Evolutionary conservation across 1,140 invertebrate species (phyloP).

Genomic region (Pollicipes pollicipes): DNA sequence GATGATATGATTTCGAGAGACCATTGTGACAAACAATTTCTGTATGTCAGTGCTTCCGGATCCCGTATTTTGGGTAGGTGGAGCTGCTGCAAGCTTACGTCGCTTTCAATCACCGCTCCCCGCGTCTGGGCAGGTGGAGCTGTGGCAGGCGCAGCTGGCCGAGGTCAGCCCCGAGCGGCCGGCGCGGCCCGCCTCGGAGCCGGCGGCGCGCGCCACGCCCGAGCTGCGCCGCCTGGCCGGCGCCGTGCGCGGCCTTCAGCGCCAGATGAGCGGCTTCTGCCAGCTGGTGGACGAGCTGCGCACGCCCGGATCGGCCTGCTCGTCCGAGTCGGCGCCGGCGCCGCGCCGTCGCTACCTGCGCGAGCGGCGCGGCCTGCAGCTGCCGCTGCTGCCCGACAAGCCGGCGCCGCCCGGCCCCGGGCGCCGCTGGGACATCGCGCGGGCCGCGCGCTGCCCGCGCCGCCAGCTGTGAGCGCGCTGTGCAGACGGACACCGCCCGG

Average conservation of each 20-base stretch:
- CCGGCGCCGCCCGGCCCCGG: too few species aligned
- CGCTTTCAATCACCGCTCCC: too few species aligned
- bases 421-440: conserved; percentile 1
- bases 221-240: not conserved
- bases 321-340: too few species aligned
- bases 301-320: not conserved
- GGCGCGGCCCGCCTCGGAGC: too few species aligned
- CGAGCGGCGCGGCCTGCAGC: not conserved
- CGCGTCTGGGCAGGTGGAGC: not conserved
- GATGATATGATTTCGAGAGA: too few species aligned
- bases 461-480: not conserved
- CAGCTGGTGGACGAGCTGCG: not conserved
- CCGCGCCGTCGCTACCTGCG: not conserved
- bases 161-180: not conserved
- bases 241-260: not conserved
- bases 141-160: not conserved
- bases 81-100: too few species aligned
- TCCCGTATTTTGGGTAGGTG: too few species aligned
- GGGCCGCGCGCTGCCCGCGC: too few species aligned
- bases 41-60: too few species aligned
- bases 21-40: too few species aligned
- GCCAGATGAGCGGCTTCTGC: not conserved
- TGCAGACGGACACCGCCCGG: too few species aligned
- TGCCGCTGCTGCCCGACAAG: not conserved
- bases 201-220: too few species aligned